Percentiles rank a stretch among this genome's conserved stretches.
These are phyloP conservation scores for Saturnia pavonia DNA, from an alignment of 2,888 invertebrate species.

Conservation along the genomic window DNA sequence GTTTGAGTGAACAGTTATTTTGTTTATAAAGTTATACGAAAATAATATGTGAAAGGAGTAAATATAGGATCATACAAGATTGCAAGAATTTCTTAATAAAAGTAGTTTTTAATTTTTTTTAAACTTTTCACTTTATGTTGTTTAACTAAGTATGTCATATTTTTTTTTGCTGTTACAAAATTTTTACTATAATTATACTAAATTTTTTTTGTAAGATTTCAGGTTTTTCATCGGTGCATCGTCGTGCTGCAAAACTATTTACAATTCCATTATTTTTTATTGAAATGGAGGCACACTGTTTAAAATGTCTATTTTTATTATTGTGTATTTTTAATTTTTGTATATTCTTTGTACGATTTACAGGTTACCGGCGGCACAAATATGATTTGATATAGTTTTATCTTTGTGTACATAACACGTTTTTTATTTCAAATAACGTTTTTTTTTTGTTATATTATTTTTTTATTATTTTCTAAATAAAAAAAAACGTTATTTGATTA, in stretches of 20 bases:
- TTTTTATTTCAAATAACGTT: conserved; percentile 16
- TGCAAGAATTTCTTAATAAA: too few species aligned
- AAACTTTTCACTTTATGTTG: too few species aligned
- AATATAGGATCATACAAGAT: too few species aligned
- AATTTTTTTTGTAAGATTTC: background rate
- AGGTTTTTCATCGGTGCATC: conserved; percentile 44
- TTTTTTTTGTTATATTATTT: conserved; percentile 40
- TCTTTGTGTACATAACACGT: background rate
- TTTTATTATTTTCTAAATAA: conserved; percentile 27
- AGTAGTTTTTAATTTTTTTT: too few species aligned
- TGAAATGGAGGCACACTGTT: conserved; percentile 72
- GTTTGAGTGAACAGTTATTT: too few species aligned
- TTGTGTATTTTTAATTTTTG: conserved; percentile 28
- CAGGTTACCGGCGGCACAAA: conserved; percentile 33
- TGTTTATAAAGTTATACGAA: background rate
- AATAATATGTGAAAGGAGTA: background rate
- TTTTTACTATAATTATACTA: background rate
- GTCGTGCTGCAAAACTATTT: conserved; percentile 33
- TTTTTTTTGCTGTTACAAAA: background rate
- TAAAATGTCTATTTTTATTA: conserved; percentile 70
- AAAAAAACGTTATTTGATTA: conserved; percentile 38
- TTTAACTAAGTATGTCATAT: background rate
- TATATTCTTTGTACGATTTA: conserved; percentile 38
- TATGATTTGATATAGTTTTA: conserved; percentile 21
- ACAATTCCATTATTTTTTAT: conserved; percentile 47